Percentiles rank a stretch among this genome's conserved stretches.
phyloP scores from a whole-genome alignment of 23 tunicate species.

The Halocynthia aurantium region DNA sequence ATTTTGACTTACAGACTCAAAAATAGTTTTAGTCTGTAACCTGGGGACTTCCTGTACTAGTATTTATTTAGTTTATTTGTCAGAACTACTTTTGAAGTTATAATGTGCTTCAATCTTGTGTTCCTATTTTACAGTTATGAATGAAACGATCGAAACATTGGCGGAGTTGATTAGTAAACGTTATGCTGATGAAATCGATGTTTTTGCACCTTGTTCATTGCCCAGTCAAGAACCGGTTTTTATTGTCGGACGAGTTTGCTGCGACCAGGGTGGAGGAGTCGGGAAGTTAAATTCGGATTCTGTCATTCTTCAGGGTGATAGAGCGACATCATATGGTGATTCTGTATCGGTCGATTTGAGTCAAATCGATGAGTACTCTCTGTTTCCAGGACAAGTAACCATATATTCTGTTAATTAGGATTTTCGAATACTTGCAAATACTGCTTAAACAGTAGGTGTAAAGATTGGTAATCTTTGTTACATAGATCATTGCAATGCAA shows the following conservation, averaged over 20 bases:
- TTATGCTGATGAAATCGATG: slow-evolving; percentile 31
- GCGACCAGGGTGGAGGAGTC: slow-evolving; percentile 36
- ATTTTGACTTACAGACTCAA: not conserved
- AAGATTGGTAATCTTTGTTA: not conserved
- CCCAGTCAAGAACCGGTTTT: slow-evolving; percentile 50
- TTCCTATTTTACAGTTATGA: slow-evolving; percentile 24
- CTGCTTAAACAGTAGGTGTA: not conserved
- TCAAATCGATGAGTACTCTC: slow-evolving; percentile 46
- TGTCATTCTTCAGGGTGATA: slow-evolving; percentile 64
- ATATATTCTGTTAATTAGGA: not conserved
- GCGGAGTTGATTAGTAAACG: slow-evolving; percentile 30
- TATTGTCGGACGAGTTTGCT: slow-evolving; percentile 47
- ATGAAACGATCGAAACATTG: slow-evolving; percentile 39
- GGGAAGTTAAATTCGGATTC: slow-evolving; percentile 34
- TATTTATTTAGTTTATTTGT: not conserved
- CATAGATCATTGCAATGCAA: slow-evolving; percentile 36
- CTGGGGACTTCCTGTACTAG: not conserved
- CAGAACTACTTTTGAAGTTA: not conserved
- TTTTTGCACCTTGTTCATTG: slow-evolving; percentile 45
- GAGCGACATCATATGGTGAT: slow-evolving; percentile 41
- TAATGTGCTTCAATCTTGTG: not conserved
- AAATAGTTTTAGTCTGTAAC: not conserved
- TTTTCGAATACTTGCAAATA: not conserved
- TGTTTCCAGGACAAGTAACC: slow-evolving; percentile 72
- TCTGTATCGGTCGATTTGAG: slow-evolving; percentile 50